Conservation (phyloP, 2,797 vertebrate genomes). For the Acomys russatus region DNA sequence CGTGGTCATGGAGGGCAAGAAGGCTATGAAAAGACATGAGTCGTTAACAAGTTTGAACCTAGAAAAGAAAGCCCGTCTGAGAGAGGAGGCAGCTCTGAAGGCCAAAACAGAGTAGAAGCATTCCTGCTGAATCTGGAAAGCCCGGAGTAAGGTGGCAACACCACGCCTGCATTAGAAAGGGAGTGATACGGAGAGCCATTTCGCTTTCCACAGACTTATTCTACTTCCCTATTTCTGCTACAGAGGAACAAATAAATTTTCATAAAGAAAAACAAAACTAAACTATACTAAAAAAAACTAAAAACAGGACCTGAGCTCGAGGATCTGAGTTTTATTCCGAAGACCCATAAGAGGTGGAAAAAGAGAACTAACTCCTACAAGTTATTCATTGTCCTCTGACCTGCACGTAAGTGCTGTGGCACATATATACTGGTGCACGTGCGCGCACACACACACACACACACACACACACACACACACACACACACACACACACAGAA, state of each 20-base stretch:
- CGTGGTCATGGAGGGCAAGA: slow-evolving; percentile 93
- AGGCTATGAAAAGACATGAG: slow-evolving; percentile 92
- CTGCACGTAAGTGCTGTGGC: neutral
- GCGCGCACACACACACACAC: too few relatives aligned
- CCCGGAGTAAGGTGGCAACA: slow-evolving; percentile 9
- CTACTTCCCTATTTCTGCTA: slow-evolving; percentile 41
- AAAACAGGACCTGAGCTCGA: neutral
- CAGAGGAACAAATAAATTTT: slow-evolving; percentile 78
- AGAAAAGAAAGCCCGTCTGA: slow-evolving; percentile 93
- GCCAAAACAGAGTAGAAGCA: slow-evolving; percentile 71
- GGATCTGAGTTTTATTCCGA: neutral
- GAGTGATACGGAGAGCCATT: neutral
- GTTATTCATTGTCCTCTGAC: neutral
- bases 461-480: neutral
- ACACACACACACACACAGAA: neutral
- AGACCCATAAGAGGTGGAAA: neutral
- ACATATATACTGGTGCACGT: too few relatives aligned
- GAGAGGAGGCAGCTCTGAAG: slow-evolving; percentile 86
- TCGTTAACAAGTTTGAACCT: slow-evolving; percentile 91
- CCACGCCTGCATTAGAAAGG: slow-evolving; percentile 7
- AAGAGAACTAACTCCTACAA: neutral
- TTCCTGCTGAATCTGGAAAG: slow-evolving; percentile 41
- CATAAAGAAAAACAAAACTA: neutral
- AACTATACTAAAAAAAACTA: too few relatives aligned
- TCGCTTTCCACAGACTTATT: slow-evolving; percentile 38